phyloP scores from a whole-genome alignment of 2,113 vertebrate species.

The Cyanoliseus patagonus region DNA sequence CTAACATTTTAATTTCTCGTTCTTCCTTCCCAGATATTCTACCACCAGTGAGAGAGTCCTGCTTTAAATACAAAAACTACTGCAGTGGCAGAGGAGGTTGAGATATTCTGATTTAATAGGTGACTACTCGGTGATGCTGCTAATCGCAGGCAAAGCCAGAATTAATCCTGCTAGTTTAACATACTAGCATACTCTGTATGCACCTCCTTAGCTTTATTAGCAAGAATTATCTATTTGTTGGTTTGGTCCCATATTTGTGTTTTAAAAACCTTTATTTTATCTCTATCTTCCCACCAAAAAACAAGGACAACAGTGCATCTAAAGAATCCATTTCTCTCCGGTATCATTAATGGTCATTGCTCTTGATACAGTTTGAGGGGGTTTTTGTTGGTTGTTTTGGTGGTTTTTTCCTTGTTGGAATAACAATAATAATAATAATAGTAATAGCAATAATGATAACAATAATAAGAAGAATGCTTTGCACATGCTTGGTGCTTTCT shows the following conservation, averaged over 20 bases:
- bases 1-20: neutral
- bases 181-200: neutral
- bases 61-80: neutral
- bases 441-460: too few relatives aligned
- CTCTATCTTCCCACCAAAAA: neutral
- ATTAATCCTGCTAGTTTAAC: neutral
- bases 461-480: neutral
- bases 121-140: neutral
- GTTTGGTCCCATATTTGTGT: neutral
- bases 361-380: neutral
- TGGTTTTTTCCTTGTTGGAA: neutral
- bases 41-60: neutral
- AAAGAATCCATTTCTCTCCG: neutral
- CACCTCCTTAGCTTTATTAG: neutral
- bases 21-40: neutral
- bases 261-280: neutral
- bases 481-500: neutral
- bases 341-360: neutral
- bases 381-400: neutral
- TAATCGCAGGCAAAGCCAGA: neutral
- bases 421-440: neutral
- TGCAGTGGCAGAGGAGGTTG: neutral
- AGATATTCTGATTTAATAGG: neutral
- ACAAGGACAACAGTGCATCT: neutral
- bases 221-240: neutral